Evolutionary conservation across 2,797 vertebrate species (phyloP), one percentile per base, ranked within the genome.

Genomic region (Chrysolophus pictus): DNA sequence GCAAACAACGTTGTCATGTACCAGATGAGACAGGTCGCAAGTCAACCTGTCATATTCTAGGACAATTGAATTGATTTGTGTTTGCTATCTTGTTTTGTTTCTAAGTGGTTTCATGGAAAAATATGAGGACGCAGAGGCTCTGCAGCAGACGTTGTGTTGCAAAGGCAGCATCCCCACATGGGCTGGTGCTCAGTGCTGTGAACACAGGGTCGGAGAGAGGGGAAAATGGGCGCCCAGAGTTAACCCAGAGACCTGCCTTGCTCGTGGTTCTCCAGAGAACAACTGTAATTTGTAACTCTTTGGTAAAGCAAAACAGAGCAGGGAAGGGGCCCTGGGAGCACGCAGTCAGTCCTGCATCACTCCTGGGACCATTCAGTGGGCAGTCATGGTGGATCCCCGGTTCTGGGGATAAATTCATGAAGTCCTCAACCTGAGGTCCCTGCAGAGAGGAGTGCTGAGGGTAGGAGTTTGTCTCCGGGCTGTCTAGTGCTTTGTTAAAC

Each of bases 1-100:
- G 84, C 93, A 92, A 71, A 94, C 72, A 76, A 49, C 37, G 13
- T 73, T 73, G 73, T 88, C 96, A 80, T 33, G 67, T 64, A 62
- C 47, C 49, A 63, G 87, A 84, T 72, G 82, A 78, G 73, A 49
- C 85, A 68, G 93, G 88, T 80, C 49, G 26, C 71, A 69, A 95
- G 69, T 80, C 86, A 86, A 80, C 73, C 90, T 90, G 88, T 75
- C 91, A 58, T 58, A 79, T 62, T 78, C 76, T n/a, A 53, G 92
- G 91, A 85, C 91, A 67, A 90, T 59, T 42, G 82, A 62, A 91
- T 65, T 95, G 93, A 96, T 80, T 93, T 77, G 83, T 87, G 86
- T 78, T 84, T 68, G 67, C 31, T 37, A 58, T 76, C 87, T 89
- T 59, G 55, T 88, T 96, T 59, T 84, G 65, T 91, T 94, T 79